Evolutionary conservation across 2,797 vertebrate genomes (phyloP), one percentile per base, ranked within the genome.

Genomic region (Notolabrus celidotus): DNA sequence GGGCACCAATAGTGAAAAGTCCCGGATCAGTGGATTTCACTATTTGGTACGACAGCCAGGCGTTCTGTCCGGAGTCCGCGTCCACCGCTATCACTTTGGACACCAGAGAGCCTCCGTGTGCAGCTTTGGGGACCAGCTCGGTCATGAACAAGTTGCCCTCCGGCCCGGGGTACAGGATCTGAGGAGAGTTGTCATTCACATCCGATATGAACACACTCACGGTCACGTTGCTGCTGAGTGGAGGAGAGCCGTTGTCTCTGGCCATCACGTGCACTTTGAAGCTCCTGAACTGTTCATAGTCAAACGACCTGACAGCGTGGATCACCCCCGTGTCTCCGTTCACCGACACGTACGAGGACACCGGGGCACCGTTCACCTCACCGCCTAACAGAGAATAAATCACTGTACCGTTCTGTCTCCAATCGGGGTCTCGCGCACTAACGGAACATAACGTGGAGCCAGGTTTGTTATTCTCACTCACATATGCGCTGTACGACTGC

Each of bases 11-110:
- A 91, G 76, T 23, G 86, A 89, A 9, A 73, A 79, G 68, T 60
- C 69, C 71, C 17, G 74, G 57, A 57, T 79, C 83, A 42, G 69
- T 73, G 33, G 72, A 65, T 56, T 88, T 89, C 47, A 87, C 22
- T 38, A 90, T 68, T 87, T 71, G 86, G 92, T 22, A 36, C 1
- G 34, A 36, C 34, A 36, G 34, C 34, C 92, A 0, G 90, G 92
- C 75, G 92, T 91, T 67, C 63, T 64, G 42, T 93, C 91, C 41
- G 12, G 34, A 36, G 34, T 36, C 34, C 34, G 34, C 34, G 34
- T 96, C 95, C 89, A 95, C 94, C 0, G 94, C 95, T 38, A 96
- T 94, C 49, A 96, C 93, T 82, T 96, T 36, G 34, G 34, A 36
- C 34, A 36, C 34, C 34, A 36, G 34, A 36, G 34, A 36, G 34